Conservation (phyloP, 2,888 invertebrate genomes). For the Smittia aterrima region DNA sequence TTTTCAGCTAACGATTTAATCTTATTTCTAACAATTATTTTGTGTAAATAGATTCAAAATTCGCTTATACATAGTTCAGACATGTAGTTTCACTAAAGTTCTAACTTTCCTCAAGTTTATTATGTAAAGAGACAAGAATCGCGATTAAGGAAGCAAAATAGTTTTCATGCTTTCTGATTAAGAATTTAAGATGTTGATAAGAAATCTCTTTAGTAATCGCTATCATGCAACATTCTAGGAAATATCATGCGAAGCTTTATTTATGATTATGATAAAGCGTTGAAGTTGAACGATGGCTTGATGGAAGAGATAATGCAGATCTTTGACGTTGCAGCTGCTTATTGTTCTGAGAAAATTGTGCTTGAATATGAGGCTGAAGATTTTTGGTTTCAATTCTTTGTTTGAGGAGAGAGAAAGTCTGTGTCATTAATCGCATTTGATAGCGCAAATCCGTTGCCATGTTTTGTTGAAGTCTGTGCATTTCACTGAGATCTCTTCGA, state of each 20-base stretch:
- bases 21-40: neutral
- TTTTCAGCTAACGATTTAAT: too few species aligned
- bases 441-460: conserved; percentile 70
- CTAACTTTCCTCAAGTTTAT: neutral
- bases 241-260: conserved; percentile 8
- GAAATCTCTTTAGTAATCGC: too few species aligned
- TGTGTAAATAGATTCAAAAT: conserved; percentile 18
- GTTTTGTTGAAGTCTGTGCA: conserved; percentile 76
- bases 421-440: conserved; percentile 66
- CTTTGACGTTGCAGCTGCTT: conserved; percentile 18
- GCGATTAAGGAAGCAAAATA: too few species aligned
- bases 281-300: neutral
- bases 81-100: conserved; percentile 37
- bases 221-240: too few species aligned
- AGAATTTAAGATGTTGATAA: too few species aligned
- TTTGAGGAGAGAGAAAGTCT: conserved; percentile 69
- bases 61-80: conserved; percentile 41
- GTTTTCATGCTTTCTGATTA: too few species aligned
- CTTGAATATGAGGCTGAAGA: conserved; percentile 37
- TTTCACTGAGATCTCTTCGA: conserved; percentile 73
- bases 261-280: conserved; percentile 32
- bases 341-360: conserved; percentile 18
- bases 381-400: conserved; percentile 60
- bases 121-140: neutral
- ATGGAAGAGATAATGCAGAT: conserved; percentile 28